Percentiles rank a stretch among this genome's conserved stretches.
Evolutionary conservation across 2,888 invertebrate genomes (phyloP).

Genomic region (Timema cristinae): DNA sequence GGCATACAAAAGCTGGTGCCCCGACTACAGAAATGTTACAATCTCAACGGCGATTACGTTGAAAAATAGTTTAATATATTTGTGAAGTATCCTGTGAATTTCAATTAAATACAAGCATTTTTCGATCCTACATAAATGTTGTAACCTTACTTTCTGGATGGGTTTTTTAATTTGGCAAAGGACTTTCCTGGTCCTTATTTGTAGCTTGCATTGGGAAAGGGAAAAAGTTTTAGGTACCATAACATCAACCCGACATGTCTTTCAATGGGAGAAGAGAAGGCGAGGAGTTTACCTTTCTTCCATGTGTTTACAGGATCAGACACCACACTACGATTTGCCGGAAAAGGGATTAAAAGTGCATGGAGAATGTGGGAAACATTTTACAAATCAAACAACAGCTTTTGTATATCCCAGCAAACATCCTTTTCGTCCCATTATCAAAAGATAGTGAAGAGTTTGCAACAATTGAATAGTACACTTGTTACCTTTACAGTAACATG

Average conservation of each 20-base stretch:
- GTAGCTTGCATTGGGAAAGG: background rate
- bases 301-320: background rate
- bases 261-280: background rate
- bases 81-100: too few relatives aligned
- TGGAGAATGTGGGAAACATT: conserved; percentile 6
- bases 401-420: conserved; percentile 1
- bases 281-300: background rate
- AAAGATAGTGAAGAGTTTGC: background rate
- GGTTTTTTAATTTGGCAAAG: background rate
- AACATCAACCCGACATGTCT: background rate
- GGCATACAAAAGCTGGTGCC: too few relatives aligned
- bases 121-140: too few relatives aligned
- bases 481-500: background rate
- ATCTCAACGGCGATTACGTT: too few relatives aligned
- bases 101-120: too few relatives aligned
- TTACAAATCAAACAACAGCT: background rate
- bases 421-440: background rate
- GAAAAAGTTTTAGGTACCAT: background rate
- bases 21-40: too few relatives aligned
- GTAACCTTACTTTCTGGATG: too few relatives aligned
- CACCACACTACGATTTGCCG: background rate
- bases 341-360: conserved; percentile 1
- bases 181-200: background rate
- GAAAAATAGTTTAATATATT: too few relatives aligned
- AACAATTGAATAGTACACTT: conserved; percentile 4